These are phyloP conservation scores for Anarhynchus alexandrinus DNA, from an alignment of 2,113 vertebrate genomes.

Conservation along the genomic window DNA sequence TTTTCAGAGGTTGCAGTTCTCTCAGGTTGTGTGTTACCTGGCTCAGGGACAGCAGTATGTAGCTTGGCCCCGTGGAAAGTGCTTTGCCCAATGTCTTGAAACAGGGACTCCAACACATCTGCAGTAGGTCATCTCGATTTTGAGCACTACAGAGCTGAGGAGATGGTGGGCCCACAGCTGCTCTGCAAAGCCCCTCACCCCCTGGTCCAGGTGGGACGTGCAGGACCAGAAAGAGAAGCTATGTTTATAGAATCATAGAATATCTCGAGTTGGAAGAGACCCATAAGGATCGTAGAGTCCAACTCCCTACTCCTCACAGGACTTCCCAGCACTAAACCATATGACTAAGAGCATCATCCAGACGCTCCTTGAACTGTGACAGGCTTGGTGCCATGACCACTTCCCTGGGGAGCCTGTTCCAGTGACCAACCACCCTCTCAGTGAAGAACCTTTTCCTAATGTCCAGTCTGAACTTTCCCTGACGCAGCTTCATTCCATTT, in stretches of 20 bases:
- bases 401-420: not conserved
- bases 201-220: not conserved
- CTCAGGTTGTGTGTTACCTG: not conserved
- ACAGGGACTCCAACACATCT: not conserved
- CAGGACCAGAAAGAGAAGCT: not conserved
- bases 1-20: not conserved
- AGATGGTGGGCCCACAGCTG: not conserved
- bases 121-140: not conserved
- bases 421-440: not conserved
- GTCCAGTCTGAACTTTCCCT: not conserved
- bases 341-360: not conserved
- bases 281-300: not conserved
- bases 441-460: not conserved
- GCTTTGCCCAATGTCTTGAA: not conserved
- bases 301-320: not conserved
- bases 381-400: not conserved
- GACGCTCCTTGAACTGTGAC: not conserved
- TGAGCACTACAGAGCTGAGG: not conserved
- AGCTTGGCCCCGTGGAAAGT: not conserved
- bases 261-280: not conserved
- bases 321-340: not conserved
- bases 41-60: not conserved
- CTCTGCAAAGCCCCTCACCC: not conserved
- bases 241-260: not conserved
- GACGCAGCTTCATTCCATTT: not conserved